Conservation (phyloP, 2,113 vertebrate genomes). For the Dasyprocta punctata region DNA sequence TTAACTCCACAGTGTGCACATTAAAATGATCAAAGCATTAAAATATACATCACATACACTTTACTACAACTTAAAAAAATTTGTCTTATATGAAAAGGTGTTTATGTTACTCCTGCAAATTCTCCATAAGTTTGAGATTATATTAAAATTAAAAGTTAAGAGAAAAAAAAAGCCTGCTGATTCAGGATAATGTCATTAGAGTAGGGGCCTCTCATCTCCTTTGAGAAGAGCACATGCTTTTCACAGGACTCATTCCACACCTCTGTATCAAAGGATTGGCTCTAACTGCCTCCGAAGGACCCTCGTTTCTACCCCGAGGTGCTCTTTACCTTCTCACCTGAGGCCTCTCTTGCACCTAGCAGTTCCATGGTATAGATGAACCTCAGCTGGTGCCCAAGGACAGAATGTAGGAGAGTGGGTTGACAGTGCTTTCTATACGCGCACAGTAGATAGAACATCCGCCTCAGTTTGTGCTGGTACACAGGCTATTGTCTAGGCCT, state of each 20-base stretch:
- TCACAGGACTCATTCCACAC: conserved; percentile 60
- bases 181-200: conserved; percentile 58
- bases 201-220: conserved; percentile 38
- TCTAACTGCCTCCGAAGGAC: background rate
- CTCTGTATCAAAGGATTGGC: conserved; percentile 67
- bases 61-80: background rate
- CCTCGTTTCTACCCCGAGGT: conserved; percentile 74
- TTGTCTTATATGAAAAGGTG: background rate
- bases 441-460: background rate
- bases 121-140: background rate
- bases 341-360: conserved; percentile 70
- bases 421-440: background rate
- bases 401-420: background rate
- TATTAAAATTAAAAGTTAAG: background rate
- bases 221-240: conserved; percentile 5
- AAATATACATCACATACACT: background rate
- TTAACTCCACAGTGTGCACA: background rate
- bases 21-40: background rate
- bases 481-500: background rate
- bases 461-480: background rate
- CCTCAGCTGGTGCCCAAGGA: conserved; percentile 26
- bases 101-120: background rate
- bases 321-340: conserved; percentile 25
- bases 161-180: conserved; percentile 7
- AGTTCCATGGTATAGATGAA: background rate